A percentile compares a stretch with the other conserved stretches of the same genome.
Evolutionary conservation across 2,113 vertebrate genomes (phyloP).

Genomic region (Porphyrio hochstetteri): DNA sequence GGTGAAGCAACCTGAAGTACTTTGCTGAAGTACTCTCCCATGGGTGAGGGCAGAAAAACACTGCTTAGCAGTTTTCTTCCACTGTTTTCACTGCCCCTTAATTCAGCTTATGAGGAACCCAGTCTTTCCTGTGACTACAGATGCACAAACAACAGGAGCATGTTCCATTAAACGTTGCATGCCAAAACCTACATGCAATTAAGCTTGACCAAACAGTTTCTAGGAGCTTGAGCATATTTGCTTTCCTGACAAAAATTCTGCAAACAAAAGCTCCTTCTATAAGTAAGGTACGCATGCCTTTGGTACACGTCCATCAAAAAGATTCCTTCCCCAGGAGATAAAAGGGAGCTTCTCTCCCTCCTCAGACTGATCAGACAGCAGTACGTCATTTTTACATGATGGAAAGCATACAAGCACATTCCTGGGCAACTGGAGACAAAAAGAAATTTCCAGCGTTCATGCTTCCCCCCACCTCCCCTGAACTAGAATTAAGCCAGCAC

Average conservation of each 20-base stretch:
- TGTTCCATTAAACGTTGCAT: not conserved
- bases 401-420: not conserved
- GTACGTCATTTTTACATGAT: not conserved
- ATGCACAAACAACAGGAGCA: conserved; percentile 17
- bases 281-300: not conserved
- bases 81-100: not conserved
- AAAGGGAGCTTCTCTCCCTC: not conserved
- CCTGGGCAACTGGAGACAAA: not conserved
- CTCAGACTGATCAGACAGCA: not conserved
- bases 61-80: not conserved
- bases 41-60: not conserved
- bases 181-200: conserved; percentile 54
- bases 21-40: not conserved
- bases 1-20: not conserved
- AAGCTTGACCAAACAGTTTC: conserved; percentile 45
- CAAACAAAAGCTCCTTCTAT: conserved; percentile 24
- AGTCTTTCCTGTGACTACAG: not conserved
- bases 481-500: not conserved
- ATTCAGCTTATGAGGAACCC: not conserved
- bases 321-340: not conserved
- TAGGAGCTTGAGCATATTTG: conserved; percentile 21
- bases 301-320: not conserved
- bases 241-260: conserved; percentile 41
- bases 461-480: not conserved
- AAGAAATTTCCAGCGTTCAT: not conserved